These are phyloP conservation scores for Ammodytes dubius DNA, from an alignment of 2,113 vertebrate genomes.

Conservation along the genomic window DNA sequence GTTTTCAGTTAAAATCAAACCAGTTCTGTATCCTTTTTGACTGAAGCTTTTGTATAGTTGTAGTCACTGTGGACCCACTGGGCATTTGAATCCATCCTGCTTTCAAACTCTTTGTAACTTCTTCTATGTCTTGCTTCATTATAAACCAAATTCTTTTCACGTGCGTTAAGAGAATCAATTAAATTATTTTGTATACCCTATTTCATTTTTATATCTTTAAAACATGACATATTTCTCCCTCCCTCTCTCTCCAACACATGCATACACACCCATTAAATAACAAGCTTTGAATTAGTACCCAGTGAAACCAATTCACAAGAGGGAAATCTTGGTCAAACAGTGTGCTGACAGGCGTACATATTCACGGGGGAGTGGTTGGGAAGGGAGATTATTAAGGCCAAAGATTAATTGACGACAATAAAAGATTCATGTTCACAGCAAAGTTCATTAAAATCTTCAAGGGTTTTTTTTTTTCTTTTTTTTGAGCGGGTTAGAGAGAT, in stretches of 20 bases:
- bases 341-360: conserved; percentile 49
- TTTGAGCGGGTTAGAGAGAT: conserved; percentile 25
- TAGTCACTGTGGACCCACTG: no score
- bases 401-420: conserved; percentile 78
- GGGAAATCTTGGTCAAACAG: conserved; percentile 54
- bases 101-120: no score
- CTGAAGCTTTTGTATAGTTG: no score
- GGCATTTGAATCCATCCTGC: no score
- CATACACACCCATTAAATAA: conserved; percentile 43
- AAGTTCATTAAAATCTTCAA: conserved; percentile 82
- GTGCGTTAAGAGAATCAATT: not conserved
- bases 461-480: conserved; percentile 47
- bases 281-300: conserved; percentile 35
- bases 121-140: no score
- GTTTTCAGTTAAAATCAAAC: not conserved
- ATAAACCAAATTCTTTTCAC: no score
- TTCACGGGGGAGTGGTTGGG: conserved; percentile 45
- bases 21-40: no score
- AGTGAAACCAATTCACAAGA: conserved; percentile 52
- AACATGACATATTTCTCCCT: conserved; percentile 2
- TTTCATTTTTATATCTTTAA: conserved; percentile 19
- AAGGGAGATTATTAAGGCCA: conserved; percentile 67
- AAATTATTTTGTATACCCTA: not conserved
- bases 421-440: conserved; percentile 79
- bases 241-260: conserved; percentile 1